Conservation (phyloP, 2,797 vertebrate genomes). For the Pygocentrus nattereri region DNA sequence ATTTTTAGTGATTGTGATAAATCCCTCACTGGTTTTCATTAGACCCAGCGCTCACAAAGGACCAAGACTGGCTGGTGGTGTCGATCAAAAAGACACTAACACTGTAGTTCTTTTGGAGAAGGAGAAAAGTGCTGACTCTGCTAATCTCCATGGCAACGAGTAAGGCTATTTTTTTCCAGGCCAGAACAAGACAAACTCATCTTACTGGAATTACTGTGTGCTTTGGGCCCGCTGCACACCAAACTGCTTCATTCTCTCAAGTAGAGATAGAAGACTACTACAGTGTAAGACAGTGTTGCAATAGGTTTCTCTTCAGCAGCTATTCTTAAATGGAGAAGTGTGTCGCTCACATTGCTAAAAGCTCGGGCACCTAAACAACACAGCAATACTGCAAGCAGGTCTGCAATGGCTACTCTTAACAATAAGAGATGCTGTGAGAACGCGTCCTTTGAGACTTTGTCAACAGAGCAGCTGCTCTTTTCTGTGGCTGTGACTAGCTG, state of each 20-base stretch:
- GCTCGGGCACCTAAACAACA: neutral
- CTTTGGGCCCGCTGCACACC: neutral
- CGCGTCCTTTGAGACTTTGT: neutral
- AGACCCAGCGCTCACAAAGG: neutral
- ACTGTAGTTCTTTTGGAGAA: neutral
- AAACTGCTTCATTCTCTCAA: neutral
- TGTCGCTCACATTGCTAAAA: neutral
- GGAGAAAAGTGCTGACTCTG: conserved; percentile 3
- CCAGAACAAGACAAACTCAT: neutral
- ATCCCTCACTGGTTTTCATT: conserved; percentile 34
- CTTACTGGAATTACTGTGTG: neutral
- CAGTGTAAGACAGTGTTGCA: neutral
- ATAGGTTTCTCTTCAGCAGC: neutral
- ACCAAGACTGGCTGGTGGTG: conserved; percentile 14
- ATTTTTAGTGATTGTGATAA: neutral
- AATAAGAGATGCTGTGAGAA: neutral
- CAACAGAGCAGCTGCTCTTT: neutral
- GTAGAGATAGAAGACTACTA: neutral
- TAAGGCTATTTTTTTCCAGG: neutral
- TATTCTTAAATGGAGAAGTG: neutral
- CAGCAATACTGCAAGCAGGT: neutral
- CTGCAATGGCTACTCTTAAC: neutral
- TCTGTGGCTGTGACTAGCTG: neutral
- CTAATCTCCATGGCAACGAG: neutral
- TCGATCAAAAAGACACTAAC: neutral